Percentiles rank a stretch among this genome's conserved stretches.
phyloP scores from a whole-genome alignment of 23 tunicate genomes.

The Diplosoma virens region DNA sequence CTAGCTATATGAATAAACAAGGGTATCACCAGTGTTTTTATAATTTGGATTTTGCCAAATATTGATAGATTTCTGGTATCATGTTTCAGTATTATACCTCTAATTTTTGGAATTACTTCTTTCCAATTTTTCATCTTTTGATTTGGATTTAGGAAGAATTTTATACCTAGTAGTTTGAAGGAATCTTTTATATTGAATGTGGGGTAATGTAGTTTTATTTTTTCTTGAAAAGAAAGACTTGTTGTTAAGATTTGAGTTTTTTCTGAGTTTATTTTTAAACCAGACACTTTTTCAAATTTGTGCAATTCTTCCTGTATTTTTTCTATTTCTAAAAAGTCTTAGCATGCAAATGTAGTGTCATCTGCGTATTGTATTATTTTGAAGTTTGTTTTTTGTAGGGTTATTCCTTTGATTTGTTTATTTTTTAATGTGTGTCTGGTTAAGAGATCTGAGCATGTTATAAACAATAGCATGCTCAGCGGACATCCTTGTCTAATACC shows the following conservation, averaged over 20 bases:
- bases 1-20: neutral
- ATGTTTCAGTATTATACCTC: neutral
- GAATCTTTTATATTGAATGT: neutral
- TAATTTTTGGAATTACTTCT: neutral
- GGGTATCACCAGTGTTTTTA: neutral
- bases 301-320: neutral
- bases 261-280: conserved; percentile 4
- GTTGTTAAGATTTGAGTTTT: conserved; percentile 29
- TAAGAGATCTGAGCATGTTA: neutral
- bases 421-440: conserved; percentile 5
- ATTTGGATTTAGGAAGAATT: neutral
- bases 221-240: neutral
- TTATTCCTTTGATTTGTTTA: neutral
- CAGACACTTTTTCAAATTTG: neutral
- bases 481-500: conserved; percentile 55
- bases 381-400: neutral
- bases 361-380: conserved; percentile 45
- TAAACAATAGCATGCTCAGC: conserved; percentile 39
- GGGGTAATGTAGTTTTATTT: neutral
- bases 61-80: neutral
- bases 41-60: conserved; percentile 4
- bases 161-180: conserved; percentile 7
- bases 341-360: conserved; percentile 5
- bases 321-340: neutral
- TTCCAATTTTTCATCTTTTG: neutral